Conservation (phyloP, 2,888 invertebrate genomes). For the Diadegma fenestrale region DNA sequence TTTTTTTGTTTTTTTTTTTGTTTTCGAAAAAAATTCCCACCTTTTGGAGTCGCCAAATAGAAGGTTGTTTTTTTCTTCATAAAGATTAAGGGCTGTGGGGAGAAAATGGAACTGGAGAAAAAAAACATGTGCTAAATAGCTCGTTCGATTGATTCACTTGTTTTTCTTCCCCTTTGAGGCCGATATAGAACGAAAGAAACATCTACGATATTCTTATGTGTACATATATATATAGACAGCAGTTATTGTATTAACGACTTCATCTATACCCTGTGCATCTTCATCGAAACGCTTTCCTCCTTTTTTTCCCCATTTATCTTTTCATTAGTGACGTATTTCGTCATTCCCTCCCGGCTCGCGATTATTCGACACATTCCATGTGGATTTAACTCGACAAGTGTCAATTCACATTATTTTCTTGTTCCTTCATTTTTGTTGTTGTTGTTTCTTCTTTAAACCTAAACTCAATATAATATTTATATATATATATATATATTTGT, state of each 20-base stretch:
- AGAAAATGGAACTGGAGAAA: slow-evolving; percentile 31
- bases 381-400: slow-evolving; percentile 80
- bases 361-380: slow-evolving; percentile 82
- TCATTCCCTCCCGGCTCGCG: slow-evolving; percentile 15
- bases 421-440: slow-evolving; percentile 66
- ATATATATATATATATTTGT: slow-evolving; percentile 70
- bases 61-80: neutral
- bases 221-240: slow-evolving; percentile 83
- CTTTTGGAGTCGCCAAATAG: slow-evolving; percentile 66
- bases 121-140: slow-evolving; percentile 81
- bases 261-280: slow-evolving; percentile 85
- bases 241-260: slow-evolving; percentile 84
- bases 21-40: slow-evolving; percentile 3
- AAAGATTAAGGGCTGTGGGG: neutral
- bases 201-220: slow-evolving; percentile 75
- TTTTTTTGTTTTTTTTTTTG: slow-evolving; percentile 62
- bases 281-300: slow-evolving; percentile 77
- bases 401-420: slow-evolving; percentile 67
- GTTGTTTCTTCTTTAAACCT: slow-evolving; percentile 65
- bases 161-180: slow-evolving; percentile 77
- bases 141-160: slow-evolving; percentile 76
- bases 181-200: slow-evolving; percentile 83
- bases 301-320: neutral
- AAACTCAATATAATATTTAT: slow-evolving; percentile 77
- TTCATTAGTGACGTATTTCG: neutral